Evolutionary conservation across 2,797 vertebrate species (phyloP), one percentile per base, ranked within the genome.

Genomic region (Syngnathus rostellatus): DNA sequence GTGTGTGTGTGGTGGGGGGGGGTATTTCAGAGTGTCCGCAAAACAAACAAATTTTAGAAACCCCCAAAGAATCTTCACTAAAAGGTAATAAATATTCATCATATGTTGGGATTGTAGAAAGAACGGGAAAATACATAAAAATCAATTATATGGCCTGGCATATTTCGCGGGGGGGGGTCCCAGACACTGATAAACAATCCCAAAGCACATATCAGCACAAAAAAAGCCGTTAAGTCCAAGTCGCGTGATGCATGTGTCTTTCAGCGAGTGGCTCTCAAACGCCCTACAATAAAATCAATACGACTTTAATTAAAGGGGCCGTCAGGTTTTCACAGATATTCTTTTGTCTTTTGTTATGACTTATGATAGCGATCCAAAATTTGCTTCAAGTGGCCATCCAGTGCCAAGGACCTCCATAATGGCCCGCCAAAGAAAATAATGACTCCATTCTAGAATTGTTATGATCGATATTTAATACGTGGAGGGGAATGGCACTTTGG

Each of bases 401-500:
- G 45, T 64, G 25, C 17, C 43, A 63, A 61, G 3, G 40, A 61
- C 54, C 61, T 79, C 72, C 70, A 72, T 79, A 74, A 85, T 73
- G 78, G 70, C 70, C 81, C 62, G 69, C 19, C 65, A 72, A 73
- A 66, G 67, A 83, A 85, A 84, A 84, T 77, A 85, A 85, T 75
- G 86, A 86, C 82, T 87, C 60, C 23, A 86, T 86, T 88, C 77
- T 72, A 57, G 66, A 60, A 72, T 65, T 72, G 69, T 78, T 82
- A 81, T 88, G 86, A 92, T 90, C 88, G 84, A 89, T 92, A 86
- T 83, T 79, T 91, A 90, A 93, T 91, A 87, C 88, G 84, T 81
- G 66, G 80, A 75, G 80, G 45, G 62, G 73, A 66, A 64, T 72
- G 81, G 86, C 79, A 72, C 78, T 72, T 59, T 71, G 89, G 86